Conservation (phyloP, 2,797 vertebrate genomes). For the Kryptolebias ocellatus region DNA sequence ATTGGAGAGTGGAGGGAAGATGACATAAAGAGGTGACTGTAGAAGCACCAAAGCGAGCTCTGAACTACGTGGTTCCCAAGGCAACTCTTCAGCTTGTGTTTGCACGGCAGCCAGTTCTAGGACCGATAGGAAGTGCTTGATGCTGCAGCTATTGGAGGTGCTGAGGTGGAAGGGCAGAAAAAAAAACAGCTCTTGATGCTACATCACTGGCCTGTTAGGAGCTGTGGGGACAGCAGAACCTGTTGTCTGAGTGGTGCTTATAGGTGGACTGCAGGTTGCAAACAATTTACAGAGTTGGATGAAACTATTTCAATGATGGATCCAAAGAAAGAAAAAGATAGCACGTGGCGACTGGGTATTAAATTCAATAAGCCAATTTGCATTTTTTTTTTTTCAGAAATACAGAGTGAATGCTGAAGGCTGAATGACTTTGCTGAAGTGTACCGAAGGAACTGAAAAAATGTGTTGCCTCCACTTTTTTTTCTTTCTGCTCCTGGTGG, state of each 20-base stretch:
- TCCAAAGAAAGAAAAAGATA: too few species aligned
- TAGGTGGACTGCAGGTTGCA: not conserved
- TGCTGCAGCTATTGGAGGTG: not conserved
- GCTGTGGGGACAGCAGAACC: too few species aligned
- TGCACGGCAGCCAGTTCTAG: not conserved
- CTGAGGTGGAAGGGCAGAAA: not conserved
- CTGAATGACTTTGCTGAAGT: too few species aligned
- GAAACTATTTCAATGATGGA: not conserved
- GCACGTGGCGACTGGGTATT: too few species aligned
- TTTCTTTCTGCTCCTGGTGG: too few species aligned
- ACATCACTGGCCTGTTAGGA: not conserved
- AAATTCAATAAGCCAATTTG: too few species aligned
- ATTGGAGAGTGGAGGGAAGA: slow-evolving; percentile 13
- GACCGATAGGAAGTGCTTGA: not conserved
- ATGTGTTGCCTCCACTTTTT: too few species aligned
- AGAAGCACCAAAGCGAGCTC: not conserved
- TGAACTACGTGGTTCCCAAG: slow-evolving; percentile 6
- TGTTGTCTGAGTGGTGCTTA: not conserved
- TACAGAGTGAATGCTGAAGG: too few species aligned
- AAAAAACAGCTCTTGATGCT: not conserved
- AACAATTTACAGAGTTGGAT: not conserved
- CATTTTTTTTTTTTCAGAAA: too few species aligned
- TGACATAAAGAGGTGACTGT: slow-evolving; percentile 14
- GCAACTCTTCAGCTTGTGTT: not conserved
- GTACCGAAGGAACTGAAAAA: too few species aligned